Percentiles rank a stretch among this genome's conserved stretches.
Conservation (phyloP, 1,140 invertebrate genomes). For the Sipha flava region DNA sequence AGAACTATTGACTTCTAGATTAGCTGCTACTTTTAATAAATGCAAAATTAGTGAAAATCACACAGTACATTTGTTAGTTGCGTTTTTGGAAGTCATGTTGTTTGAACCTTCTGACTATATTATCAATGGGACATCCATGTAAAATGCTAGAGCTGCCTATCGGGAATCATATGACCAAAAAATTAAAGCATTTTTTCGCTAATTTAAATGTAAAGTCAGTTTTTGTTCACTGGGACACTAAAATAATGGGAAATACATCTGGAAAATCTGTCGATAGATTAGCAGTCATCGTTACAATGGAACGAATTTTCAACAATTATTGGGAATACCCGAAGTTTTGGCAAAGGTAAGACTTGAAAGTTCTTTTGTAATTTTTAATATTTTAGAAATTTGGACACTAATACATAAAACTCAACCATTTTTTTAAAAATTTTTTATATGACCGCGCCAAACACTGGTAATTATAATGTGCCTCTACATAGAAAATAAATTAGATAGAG, state of each 20-base stretch:
- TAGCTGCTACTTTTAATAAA: slow-evolving; percentile 35
- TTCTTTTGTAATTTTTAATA: neutral
- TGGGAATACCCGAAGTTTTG: neutral
- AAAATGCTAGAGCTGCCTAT: too few species aligned
- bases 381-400: slow-evolving; percentile 14
- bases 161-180: slow-evolving; percentile 8
- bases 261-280: neutral
- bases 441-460: slow-evolving; percentile 41
- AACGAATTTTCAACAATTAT: slow-evolving; percentile 18
- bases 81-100: slow-evolving; percentile 33
- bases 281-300: neutral
- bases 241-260: slow-evolving; percentile 33
- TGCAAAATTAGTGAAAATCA: slow-evolving; percentile 35
- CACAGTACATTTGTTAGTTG: slow-evolving; percentile 34
- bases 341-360: neutral
- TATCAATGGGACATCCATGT: too few species aligned
- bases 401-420: slow-evolving; percentile 23
- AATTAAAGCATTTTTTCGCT: slow-evolving; percentile 34
- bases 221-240: slow-evolving; percentile 36
- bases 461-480: slow-evolving; percentile 35
- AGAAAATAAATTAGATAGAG: slow-evolving; percentile 28
- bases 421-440: slow-evolving; percentile 43
- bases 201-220: slow-evolving; percentile 32
- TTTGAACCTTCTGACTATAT: too few species aligned
- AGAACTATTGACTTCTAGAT: slow-evolving; percentile 30